phyloP scores from a whole-genome alignment of 2,888 invertebrate genomes.

The Eupithecia inturbata region DNA sequence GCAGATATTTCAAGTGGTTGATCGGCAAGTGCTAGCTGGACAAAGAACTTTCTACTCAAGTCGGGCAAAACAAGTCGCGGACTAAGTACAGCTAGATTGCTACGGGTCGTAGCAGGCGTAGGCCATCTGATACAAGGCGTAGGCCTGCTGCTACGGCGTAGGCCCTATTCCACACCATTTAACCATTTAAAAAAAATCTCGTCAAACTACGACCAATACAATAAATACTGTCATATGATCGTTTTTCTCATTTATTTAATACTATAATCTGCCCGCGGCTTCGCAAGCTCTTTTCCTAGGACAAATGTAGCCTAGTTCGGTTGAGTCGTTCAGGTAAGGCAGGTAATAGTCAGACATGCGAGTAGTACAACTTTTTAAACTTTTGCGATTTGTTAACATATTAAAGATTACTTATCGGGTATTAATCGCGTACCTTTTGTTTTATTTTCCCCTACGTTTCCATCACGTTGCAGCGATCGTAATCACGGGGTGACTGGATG shows the following conservation, averaged over 20 bases:
- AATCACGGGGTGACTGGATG: no score
- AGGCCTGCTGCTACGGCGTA: not conserved
- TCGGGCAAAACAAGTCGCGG: conserved; percentile 45
- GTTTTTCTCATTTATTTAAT: not conserved
- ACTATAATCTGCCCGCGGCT: not conserved
- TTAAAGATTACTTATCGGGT: no score
- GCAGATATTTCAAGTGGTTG: conserved; percentile 38
- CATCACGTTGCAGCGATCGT: no score
- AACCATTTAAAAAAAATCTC: not conserved
- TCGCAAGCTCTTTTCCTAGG: not conserved
- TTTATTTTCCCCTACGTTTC: no score
- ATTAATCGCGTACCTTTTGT: no score
- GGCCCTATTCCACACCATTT: not conserved
- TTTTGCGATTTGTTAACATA: no score
- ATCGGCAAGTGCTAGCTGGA: conserved; percentile 31
- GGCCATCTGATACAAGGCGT: not conserved
- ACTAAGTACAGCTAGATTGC: conserved; percentile 8
- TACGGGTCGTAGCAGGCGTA: not conserved
- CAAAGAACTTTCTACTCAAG: conserved; percentile 46
- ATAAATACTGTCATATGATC: not conserved
- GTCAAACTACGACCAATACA: not conserved
- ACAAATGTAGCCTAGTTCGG: not conserved
- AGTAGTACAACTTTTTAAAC: no score
- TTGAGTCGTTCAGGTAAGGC: not conserved
- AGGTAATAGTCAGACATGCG: no score